phyloP scores from a whole-genome alignment of 2,888 invertebrate species.

The Ophonus ardosiacus region DNA sequence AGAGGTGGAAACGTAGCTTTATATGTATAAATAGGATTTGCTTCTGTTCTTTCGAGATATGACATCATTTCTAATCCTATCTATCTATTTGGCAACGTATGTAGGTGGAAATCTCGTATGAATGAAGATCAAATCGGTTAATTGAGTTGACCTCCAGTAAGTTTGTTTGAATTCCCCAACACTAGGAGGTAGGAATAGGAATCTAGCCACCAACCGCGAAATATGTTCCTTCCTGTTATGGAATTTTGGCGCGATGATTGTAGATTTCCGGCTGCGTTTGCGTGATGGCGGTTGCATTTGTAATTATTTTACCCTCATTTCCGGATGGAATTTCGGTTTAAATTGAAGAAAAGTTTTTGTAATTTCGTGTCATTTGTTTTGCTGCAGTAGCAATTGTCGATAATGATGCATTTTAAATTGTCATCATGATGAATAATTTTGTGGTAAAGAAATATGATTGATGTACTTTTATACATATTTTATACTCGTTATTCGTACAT shows the following conservation, averaged over 20 bases:
- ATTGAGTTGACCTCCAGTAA: constrained; percentile 32
- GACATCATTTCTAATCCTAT: no score
- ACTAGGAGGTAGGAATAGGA: background rate
- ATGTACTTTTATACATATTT: no score
- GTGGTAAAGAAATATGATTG: no score
- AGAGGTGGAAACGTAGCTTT: no score
- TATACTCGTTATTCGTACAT: no score
- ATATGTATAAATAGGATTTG: no score
- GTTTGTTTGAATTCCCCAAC: background rate
- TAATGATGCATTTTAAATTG: background rate
- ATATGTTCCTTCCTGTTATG: constrained; percentile 43
- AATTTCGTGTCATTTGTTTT: background rate
- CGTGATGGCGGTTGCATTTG: constrained; percentile 23
- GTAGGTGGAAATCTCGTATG: background rate
- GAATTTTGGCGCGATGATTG: constrained; percentile 44
- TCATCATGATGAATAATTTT: no score
- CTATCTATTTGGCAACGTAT: no score
- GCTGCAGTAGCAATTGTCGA: background rate
- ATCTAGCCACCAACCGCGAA: constrained; percentile 17
- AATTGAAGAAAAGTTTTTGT: constrained; percentile 12
- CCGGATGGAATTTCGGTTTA: background rate
- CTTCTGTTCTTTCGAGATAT: no score
- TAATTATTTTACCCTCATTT: constrained; percentile 38
- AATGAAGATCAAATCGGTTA: constrained; percentile 27
- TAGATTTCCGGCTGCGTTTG: constrained; percentile 22